These are phyloP conservation scores for Macrobrachium rosenbergii DNA, from an alignment of 1,140 invertebrate genomes.

Conservation along the genomic window DNA sequence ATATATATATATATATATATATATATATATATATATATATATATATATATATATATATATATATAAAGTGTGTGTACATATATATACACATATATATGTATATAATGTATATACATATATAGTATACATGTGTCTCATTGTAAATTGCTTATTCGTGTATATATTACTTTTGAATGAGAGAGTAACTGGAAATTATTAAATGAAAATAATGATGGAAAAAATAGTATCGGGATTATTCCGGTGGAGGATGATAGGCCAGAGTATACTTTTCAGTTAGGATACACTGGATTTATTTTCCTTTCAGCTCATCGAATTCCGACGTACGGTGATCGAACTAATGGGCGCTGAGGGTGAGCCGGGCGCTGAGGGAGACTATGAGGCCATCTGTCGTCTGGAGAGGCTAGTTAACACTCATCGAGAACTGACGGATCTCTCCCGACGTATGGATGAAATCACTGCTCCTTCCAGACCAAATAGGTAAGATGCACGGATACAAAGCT, in stretches of 20 bases:
- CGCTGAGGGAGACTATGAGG: slow-evolving; percentile 48
- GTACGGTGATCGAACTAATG: slow-evolving; percentile 39
- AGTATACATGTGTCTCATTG: no score
- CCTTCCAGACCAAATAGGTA: slow-evolving; percentile 51
- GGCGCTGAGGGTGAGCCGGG: slow-evolving; percentile 41
- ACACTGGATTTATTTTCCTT: background rate
- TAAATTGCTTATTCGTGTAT: no score
- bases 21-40: no score
- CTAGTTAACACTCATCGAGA: slow-evolving; percentile 44
- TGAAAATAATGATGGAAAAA: no score
- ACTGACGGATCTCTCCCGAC: slow-evolving; percentile 37
- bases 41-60: no score
- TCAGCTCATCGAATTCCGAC: slow-evolving; percentile 41
- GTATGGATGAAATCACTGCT: slow-evolving; percentile 43
- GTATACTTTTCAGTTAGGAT: background rate
- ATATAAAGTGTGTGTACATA: no score
- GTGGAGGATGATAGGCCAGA: background rate
- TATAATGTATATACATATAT: no score
- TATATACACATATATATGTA: no score
- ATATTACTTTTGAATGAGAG: no score
- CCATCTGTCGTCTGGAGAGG: slow-evolving; percentile 51
- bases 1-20: no score
- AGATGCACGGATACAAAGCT: background rate
- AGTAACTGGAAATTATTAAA: no score
- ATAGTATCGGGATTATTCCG: background rate